A percentile compares a stretch with the other conserved stretches of the same genome.
Evolutionary conservation across 2,113 vertebrate species (phyloP).

Genomic region (Brevimyrus niger): DNA sequence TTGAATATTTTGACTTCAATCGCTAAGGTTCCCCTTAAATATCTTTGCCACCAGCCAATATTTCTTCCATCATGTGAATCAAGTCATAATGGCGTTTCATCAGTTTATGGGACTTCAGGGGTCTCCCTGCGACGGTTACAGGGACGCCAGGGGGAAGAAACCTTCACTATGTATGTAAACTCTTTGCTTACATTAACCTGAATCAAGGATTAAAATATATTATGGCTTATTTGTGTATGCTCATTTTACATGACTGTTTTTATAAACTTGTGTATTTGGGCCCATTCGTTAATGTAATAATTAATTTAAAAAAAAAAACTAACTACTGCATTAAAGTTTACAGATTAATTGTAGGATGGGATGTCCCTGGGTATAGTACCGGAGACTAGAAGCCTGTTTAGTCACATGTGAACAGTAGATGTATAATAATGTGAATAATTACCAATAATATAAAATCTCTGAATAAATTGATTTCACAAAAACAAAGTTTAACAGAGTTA

Average conservation of each 20-base stretch:
- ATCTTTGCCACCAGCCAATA: neutral
- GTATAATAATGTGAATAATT: neutral
- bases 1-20: neutral
- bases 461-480: neutral
- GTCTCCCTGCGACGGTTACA: neutral
- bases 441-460: neutral
- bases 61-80: neutral
- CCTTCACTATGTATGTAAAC: neutral
- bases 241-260: neutral
- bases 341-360: neutral
- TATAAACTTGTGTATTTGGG: neutral
- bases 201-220: neutral
- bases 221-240: neutral
- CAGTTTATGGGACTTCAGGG: neutral
- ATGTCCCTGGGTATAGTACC: neutral
- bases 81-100: neutral
- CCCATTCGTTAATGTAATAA: neutral
- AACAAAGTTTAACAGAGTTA: neutral
- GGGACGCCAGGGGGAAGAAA: too few relatives aligned
- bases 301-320: neutral
- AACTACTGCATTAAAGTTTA: neutral
- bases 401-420: neutral
- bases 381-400: neutral
- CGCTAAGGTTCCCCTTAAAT: neutral
- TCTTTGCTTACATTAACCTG: neutral